A percentile compares a stretch with the other conserved stretches of the same genome.
Evolutionary conservation across 2,113 vertebrate species (phyloP).

Genomic region (Rynchops niger): DNA sequence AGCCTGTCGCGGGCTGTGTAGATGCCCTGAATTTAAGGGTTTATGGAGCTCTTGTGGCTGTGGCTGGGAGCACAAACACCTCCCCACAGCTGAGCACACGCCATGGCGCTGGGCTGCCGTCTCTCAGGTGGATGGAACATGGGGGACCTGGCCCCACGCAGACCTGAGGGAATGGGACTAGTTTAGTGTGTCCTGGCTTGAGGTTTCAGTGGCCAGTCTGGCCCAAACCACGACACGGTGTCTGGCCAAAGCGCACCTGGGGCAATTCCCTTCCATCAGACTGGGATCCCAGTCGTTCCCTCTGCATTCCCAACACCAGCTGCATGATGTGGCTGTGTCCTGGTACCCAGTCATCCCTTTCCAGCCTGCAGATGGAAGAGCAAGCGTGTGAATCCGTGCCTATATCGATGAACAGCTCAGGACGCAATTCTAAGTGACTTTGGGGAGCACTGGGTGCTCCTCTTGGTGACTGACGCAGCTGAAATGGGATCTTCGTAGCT

Average conservation of each 20-base stretch:
- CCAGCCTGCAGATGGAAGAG: neutral
- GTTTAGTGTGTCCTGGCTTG: neutral
- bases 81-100: neutral
- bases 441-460: neutral
- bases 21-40: neutral
- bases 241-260: neutral
- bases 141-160: neutral
- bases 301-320: no score
- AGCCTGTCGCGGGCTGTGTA: neutral
- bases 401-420: neutral
- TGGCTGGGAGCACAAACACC: neutral
- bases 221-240: no score
- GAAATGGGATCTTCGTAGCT: neutral
- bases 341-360: neutral
- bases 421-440: neutral
- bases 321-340: neutral
- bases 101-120: neutral
- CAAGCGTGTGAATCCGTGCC: neutral
- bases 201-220: no score
- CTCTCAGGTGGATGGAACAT: neutral
- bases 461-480: neutral
- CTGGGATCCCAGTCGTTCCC: neutral
- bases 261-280: neutral
- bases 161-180: neutral
- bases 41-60: neutral